phyloP scores from a whole-genome alignment of 1,140 invertebrate genomes.

The Diachasmimorpha longicaudata region DNA sequence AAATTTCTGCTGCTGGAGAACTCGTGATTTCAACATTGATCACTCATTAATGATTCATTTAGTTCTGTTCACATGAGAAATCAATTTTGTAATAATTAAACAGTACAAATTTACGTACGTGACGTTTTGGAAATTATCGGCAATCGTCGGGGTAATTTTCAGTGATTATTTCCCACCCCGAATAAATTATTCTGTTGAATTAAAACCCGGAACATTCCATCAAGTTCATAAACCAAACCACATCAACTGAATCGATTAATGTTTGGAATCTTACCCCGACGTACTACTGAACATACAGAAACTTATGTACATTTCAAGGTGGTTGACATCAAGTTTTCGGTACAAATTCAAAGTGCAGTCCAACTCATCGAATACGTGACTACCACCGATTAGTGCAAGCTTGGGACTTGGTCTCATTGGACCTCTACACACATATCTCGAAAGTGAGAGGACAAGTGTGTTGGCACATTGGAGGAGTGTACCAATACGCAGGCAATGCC shows the following conservation, averaged over 20 bases:
- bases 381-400: slow-evolving; percentile 26
- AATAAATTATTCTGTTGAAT: too few relatives aligned
- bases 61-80: too few relatives aligned
- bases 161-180: too few relatives aligned
- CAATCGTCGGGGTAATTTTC: too few relatives aligned
- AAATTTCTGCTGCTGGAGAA: too few relatives aligned
- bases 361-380: slow-evolving; percentile 32
- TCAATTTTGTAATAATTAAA: too few relatives aligned
- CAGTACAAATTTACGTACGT: too few relatives aligned
- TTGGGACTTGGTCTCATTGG: neutral
- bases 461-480: neutral
- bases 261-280: neutral
- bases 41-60: too few relatives aligned
- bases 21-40: too few relatives aligned
- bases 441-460: neutral
- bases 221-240: neutral
- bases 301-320: neutral
- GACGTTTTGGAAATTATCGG: too few relatives aligned
- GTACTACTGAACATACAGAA: neutral
- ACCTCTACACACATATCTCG: neutral
- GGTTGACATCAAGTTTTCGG: neutral
- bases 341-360: slow-evolving; percentile 3
- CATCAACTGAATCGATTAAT: neutral
- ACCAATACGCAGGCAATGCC: neutral
- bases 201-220: too few relatives aligned